These are phyloP conservation scores for Solen grandis DNA, from an alignment of 1,140 invertebrate genomes.

Conservation along the genomic window DNA sequence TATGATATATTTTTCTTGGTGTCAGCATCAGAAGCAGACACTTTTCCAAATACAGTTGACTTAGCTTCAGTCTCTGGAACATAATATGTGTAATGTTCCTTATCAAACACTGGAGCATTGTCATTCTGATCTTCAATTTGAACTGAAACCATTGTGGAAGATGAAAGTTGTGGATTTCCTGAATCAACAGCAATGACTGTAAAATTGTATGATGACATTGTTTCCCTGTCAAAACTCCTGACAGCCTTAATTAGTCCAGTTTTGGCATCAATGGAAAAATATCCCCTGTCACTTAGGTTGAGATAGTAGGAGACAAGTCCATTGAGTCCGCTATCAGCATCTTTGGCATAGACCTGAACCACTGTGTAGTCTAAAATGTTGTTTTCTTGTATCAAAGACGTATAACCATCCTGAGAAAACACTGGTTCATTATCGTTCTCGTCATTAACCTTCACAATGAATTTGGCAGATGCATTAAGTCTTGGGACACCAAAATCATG, in stretches of 20 bases:
- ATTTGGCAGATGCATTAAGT: slow-evolving; percentile 49
- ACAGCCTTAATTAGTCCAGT: slow-evolving; percentile 93
- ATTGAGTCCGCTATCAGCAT: slow-evolving; percentile 96
- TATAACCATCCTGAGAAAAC: slow-evolving; percentile 93
- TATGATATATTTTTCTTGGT: slow-evolving; percentile 89
- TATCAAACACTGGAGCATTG: slow-evolving; percentile 92
- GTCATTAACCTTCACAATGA: slow-evolving; percentile 85
- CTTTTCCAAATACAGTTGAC: slow-evolving; percentile 89
- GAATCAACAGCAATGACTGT: slow-evolving; percentile 94
- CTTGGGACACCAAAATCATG: slow-evolving; percentile 63
- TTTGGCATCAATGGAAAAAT: slow-evolving; percentile 93
- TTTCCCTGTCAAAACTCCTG: slow-evolving; percentile 95
- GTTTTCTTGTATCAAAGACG: slow-evolving; percentile 91
- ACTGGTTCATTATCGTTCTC: slow-evolving; percentile 93
- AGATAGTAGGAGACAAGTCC: slow-evolving; percentile 95
- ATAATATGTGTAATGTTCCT: slow-evolving; percentile 71
- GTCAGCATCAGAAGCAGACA: slow-evolving; percentile 93
- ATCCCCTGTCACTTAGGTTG: slow-evolving; percentile 84
- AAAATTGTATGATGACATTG: slow-evolving; percentile 91
- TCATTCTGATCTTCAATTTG: slow-evolving; percentile 96
- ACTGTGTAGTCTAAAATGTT: slow-evolving; percentile 31
- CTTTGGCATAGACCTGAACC: slow-evolving; percentile 92
- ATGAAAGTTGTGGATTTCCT: slow-evolving; percentile 90
- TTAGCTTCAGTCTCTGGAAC: slow-evolving; percentile 78
- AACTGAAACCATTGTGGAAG: slow-evolving; percentile 92